Percentiles rank a stretch among this genome's conserved stretches.
These are phyloP conservation scores for Reinhardtius hippoglossoides DNA, from an alignment of 2,113 vertebrate species.

Conservation along the genomic window DNA sequence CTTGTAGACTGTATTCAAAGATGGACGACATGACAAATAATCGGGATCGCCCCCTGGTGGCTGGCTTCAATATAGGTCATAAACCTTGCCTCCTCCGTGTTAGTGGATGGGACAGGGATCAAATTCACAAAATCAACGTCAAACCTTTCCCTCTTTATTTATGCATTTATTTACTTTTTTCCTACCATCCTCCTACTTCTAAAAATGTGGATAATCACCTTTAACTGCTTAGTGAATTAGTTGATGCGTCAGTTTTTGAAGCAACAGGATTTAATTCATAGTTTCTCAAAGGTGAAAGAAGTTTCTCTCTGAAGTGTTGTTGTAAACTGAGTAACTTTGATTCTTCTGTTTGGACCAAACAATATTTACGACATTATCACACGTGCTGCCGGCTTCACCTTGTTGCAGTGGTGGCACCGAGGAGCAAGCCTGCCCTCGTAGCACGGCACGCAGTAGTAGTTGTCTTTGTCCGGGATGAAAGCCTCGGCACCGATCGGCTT, in stretches of 20 bases:
- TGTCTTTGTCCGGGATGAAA: conserved; percentile 91
- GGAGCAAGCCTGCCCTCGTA: conserved; percentile 93
- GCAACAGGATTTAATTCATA: neutral
- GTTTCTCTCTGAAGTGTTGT: neutral
- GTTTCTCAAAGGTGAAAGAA: neutral
- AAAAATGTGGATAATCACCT: neutral
- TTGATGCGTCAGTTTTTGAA: neutral
- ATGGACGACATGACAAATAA: too few species aligned
- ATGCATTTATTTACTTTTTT: too few species aligned
- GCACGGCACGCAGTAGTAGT: conserved; percentile 94
- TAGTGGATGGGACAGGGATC: too few species aligned
- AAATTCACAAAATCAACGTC: too few species aligned
- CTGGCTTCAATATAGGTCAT: neutral
- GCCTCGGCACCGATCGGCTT: conserved; percentile 91
- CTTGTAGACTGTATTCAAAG: too few species aligned
- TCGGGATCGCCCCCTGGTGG: neutral
- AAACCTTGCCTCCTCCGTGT: neutral
- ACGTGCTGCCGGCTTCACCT: conserved; percentile 79
- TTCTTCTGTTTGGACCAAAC: neutral
- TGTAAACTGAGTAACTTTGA: neutral
- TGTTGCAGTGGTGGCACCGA: conserved; percentile 93
- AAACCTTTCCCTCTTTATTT: too few species aligned
- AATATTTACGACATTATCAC: neutral
- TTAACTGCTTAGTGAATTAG: neutral
- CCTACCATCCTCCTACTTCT: too few species aligned